phyloP scores from a whole-genome alignment of 2,888 invertebrate genomes.

The Dinocampus coccinellae region DNA sequence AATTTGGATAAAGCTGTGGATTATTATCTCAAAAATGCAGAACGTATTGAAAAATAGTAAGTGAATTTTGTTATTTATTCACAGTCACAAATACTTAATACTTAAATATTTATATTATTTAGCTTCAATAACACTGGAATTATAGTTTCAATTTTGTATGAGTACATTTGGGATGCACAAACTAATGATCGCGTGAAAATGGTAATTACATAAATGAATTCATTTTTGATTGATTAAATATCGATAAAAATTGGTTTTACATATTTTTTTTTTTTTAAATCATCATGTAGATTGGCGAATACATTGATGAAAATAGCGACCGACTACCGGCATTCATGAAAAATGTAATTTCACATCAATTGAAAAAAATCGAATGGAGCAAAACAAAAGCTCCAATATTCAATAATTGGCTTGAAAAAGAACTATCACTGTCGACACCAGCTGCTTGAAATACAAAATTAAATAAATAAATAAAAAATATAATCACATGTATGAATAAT shows the following conservation, averaged over 20 bases:
- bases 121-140: slow-evolving; percentile 10
- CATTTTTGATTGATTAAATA: not conserved
- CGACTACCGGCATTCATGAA: slow-evolving; percentile 16
- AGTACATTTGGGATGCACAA: slow-evolving; percentile 33
- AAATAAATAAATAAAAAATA: not conserved
- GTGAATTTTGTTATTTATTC: slow-evolving; percentile 2
- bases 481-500: not conserved
- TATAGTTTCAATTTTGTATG: slow-evolving; percentile 30
- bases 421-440: not conserved
- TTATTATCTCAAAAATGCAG: slow-evolving; percentile 44
- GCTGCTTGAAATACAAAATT: no score
- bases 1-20: slow-evolving; percentile 44
- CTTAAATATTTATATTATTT: not conserved
- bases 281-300: slow-evolving; percentile 35
- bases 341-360: slow-evolving; percentile 22
- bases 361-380: slow-evolving; percentile 37
- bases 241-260: not conserved
- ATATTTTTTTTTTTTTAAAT: not conserved
- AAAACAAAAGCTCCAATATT: slow-evolving; percentile 37
- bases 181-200: slow-evolving; percentile 36
- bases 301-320: slow-evolving; percentile 19
- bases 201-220: slow-evolving; percentile 24
- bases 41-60: slow-evolving; percentile 41
- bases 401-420: slow-evolving; percentile 35
- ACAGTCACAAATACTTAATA: not conserved